phyloP scores from a whole-genome alignment of 2,888 invertebrate species.

The Lycaena phlaeas region DNA sequence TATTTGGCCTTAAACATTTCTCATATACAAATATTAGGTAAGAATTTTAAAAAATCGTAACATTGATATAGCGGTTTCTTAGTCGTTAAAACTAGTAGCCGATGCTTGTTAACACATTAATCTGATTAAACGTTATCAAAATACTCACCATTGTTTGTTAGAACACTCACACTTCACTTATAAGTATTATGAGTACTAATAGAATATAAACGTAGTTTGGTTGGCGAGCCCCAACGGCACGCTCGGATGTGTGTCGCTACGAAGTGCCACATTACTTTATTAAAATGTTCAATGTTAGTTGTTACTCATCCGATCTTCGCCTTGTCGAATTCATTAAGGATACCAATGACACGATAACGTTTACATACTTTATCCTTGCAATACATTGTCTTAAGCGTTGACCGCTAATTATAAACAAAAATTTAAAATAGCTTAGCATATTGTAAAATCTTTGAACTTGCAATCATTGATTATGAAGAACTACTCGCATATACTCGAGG shows the following conservation, averaged over 20 bases:
- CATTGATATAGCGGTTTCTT: too few relatives aligned
- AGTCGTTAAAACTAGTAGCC: too few relatives aligned
- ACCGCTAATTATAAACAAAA: too few relatives aligned
- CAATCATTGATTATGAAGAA: too few relatives aligned
- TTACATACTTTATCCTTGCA: not conserved
- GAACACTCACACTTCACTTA: slow-evolving; percentile 1
- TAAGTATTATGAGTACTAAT: too few relatives aligned
- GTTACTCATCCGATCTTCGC: slow-evolving; percentile 21
- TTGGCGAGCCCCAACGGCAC: not conserved
- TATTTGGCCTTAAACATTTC: too few relatives aligned
- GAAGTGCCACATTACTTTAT: slow-evolving; percentile 14
- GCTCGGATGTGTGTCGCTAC: slow-evolving; percentile 20
- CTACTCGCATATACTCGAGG: too few relatives aligned
- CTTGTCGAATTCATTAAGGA: slow-evolving; percentile 20
- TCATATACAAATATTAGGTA: too few relatives aligned
- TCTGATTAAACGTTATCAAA: not conserved
- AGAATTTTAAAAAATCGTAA: too few relatives aligned
- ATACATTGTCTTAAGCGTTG: not conserved
- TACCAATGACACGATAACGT: not conserved
- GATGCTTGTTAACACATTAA: too few relatives aligned
- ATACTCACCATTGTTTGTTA: not conserved
- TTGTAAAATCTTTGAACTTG: too few relatives aligned
- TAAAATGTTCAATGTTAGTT: slow-evolving; percentile 20
- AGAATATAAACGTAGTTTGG: not conserved
- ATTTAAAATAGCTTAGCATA: too few relatives aligned